Percentiles rank a stretch among this genome's conserved stretches.
Evolutionary conservation across 2,113 vertebrate species (phyloP).

Genomic region (Pardalotus punctatus): DNA sequence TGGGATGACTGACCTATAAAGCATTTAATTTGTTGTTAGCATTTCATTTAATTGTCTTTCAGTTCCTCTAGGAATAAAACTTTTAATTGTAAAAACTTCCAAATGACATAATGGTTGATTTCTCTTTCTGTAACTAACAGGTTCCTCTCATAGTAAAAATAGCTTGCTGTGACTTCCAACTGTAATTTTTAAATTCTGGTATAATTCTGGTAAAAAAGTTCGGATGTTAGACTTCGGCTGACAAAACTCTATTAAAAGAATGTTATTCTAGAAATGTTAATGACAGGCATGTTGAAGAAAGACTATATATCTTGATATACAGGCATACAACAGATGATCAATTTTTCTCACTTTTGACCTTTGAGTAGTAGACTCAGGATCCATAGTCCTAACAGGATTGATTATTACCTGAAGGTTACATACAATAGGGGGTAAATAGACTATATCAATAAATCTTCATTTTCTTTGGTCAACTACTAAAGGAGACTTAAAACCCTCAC

Average conservation of each 20-base stretch:
- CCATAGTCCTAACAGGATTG: conserved; percentile 3
- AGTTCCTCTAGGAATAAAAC: conserved; percentile 76
- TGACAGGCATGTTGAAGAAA: not conserved
- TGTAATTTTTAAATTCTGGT: not conserved
- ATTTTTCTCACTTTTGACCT: conserved; percentile 52
- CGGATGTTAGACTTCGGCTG: not conserved
- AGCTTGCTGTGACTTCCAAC: conserved; percentile 10
- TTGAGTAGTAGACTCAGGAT: conserved; percentile 6
- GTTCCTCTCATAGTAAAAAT: conserved; percentile 42
- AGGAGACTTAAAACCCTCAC: not conserved
- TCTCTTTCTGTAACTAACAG: conserved; percentile 74
- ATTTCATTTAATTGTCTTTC: conserved; percentile 78
- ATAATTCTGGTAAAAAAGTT: not conserved
- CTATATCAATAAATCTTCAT: conserved; percentile 47
- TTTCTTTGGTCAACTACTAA: not conserved
- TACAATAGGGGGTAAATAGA: conserved; percentile 3
- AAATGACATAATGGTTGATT: conserved; percentile 71
- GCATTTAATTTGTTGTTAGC: conserved; percentile 79
- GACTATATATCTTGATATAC: conserved; percentile 38
- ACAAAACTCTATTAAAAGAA: conserved; percentile 16
- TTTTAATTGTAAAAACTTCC: conserved; percentile 80
- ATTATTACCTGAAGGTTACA: conserved; percentile 45
- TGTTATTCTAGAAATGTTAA: conserved; percentile 20
- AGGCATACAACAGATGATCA: conserved; percentile 37
- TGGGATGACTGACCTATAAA: conserved; percentile 79